Base-by-base conservation (phyloP, 2,888 invertebrate species). In the Diloba caeruleocephala region DNA sequence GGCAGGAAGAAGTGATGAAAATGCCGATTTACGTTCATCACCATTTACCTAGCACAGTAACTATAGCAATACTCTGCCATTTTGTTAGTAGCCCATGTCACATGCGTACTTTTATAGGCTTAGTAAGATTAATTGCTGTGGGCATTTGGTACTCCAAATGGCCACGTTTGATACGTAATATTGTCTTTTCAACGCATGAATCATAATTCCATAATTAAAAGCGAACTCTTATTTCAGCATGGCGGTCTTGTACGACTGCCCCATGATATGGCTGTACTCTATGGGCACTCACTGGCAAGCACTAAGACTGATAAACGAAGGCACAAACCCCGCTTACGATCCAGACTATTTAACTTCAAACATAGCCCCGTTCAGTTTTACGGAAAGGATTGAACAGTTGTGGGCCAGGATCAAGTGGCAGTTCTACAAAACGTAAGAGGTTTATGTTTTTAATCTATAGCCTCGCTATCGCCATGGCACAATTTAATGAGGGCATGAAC, bases 221-320 rank as follows among this genome's bases (percentile, higher is more conserved):
- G n/a, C n/a, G n/a, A n/a, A n/a, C n/a, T n/a, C n/a, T n/a, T n/a
- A n/a, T n/a, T 71, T 3, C 57, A 86, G 85, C 4, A 59, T 85
- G 3, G 59, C 82, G 4, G 76, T 76, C 1, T 43, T 81, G 1
- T 85, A 79, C 32, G 54, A 80, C 28, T 82, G 84, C 28, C 85
- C 86, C 0, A 72, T 78, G 51, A 71, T 85, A 17, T 85, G 83
- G 84, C 39, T 67, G 1, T 79, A 78, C 42, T 83, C 86, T 0
- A 75, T 84, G 71, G 84, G 81, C 0, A 71, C 81, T 2, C 78
- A 84, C 19, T 79, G 79, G 68, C 52, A 74, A 14, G 68, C 75
- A 0, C 7, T 84, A 13, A 63, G 77, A 14, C 42, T 85, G 2
- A 74, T 86, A 3, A 80, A 81, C n/a, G 78, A 78, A 5, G 44